Evolutionary conservation across 2,113 vertebrate genomes (phyloP), one percentile per base, ranked within the genome.

Genomic region (Equus quagga): DNA sequence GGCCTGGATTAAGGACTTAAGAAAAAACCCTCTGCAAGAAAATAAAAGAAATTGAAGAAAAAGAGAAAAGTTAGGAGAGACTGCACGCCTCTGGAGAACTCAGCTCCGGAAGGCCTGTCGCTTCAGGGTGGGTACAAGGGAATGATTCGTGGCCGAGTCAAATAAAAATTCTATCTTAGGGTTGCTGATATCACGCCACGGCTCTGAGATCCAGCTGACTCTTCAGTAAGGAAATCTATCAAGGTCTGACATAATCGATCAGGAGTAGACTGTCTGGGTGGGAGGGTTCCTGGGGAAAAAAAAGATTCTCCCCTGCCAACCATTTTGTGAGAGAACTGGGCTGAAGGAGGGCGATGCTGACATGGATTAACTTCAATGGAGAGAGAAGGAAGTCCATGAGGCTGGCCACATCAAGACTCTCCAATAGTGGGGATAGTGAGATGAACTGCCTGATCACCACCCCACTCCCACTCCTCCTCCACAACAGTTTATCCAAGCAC

Each of bases 311-410:
- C 19, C 36, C n/a, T 19, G 62, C 41, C 13, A 9, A 31, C 19
- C 41, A 41, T 19, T 41, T 31, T 51, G 60, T 49, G 17, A 75
- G 96, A 58, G 64, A 85, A 33, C 46, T 62, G 49, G 15, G 64
- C 24, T 0, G 13, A 51, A 46, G 33, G 33, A 28, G 12, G 17
- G 19, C 13, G n/a, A 86, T 9, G 0, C 14, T 21, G 64, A 21
- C 1, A 2, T 0, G 12, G 28, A 23, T 17, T 10, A 6, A 46
- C 26, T 19, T 3, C 33, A 9, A 41, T 1, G 24, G 18, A 36
- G 31, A 80, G 17, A 46, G 65, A 64, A 67, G 76, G 33, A 62
- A 26, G 8, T 3, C 15, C 3, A 0, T 0, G 0, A 44, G 51
- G 44, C 36, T 21, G 65, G 18, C 21, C 56, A 28, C 67, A 31